A percentile compares a stretch with the other conserved stretches of the same genome.
Evolutionary conservation across 92 coral and sea anemone species (phyloP).

Genomic region (Zoanthus gigantus): DNA sequence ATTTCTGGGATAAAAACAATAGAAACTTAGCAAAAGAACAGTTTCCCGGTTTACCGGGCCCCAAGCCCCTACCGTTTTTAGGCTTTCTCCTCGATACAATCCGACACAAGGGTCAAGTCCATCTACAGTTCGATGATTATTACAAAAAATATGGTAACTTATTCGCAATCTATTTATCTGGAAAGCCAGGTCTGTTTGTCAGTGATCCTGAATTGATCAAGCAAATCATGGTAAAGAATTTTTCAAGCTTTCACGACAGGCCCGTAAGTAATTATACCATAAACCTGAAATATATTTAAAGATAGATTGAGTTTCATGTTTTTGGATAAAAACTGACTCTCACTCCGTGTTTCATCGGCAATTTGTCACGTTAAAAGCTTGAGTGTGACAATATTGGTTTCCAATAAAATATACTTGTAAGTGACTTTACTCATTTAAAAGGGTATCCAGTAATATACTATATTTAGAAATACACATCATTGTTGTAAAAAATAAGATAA

Average conservation of each 20-base stretch:
- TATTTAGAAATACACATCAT: no score
- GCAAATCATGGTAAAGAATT: background rate
- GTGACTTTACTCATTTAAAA: no score
- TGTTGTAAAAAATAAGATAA: no score
- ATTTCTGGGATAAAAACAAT: background rate
- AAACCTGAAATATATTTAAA: no score
- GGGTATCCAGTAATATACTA: no score
- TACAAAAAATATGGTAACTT: background rate
- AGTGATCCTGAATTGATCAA: background rate
- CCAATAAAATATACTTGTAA: no score
- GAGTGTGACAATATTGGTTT: no score
- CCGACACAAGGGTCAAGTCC: background rate
- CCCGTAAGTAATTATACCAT: background rate
- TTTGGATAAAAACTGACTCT: no score
- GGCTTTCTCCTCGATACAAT: background rate
- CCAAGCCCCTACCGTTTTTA: background rate
- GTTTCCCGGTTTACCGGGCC: background rate
- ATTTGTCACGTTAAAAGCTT: no score
- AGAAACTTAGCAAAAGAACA: background rate
- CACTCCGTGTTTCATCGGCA: no score
- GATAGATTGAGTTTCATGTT: no score
- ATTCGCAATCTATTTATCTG: background rate
- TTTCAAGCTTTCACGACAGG: constrained; percentile 3
- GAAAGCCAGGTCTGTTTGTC: background rate
- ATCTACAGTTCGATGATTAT: background rate